phyloP scores from a whole-genome alignment of 2,888 invertebrate species.

The Nephrocerus scutellatus region DNA sequence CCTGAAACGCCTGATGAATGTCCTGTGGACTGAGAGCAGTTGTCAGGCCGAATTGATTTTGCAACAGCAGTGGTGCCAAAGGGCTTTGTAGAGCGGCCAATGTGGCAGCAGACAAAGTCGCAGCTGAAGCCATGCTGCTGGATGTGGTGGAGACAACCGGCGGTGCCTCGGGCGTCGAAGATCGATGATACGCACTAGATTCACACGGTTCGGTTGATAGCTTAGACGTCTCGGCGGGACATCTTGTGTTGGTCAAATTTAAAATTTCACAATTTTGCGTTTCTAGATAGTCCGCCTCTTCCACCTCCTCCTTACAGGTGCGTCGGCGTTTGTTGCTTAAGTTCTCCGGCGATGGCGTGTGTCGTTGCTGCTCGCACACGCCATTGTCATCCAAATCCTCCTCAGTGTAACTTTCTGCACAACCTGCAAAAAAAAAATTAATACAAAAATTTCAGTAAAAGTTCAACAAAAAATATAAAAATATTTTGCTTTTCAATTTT shows the following conservation, averaged over 20 bases:
- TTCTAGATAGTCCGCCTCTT: constrained; percentile 26
- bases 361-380: constrained; percentile 7
- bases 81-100: constrained; percentile 36
- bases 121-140: constrained; percentile 3
- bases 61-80: constrained; percentile 35
- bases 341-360: constrained; percentile 31
- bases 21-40: constrained; percentile 32
- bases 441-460: constrained; percentile 8
- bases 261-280: constrained; percentile 10
- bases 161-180: constrained; percentile 19
- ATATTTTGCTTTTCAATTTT: constrained; percentile 45
- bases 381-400: constrained; percentile 20
- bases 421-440: constrained; percentile 33
- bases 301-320: constrained; percentile 22
- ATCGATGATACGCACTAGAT: constrained; percentile 4
- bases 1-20: constrained; percentile 43
- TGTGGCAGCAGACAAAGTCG: constrained; percentile 24
- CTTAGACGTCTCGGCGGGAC: constrained; percentile 1
- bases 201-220: not conserved
- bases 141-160: constrained; percentile 19
- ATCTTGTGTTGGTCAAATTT: not conserved
- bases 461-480: constrained; percentile 24
- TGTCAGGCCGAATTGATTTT: constrained; percentile 35
- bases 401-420: constrained; percentile 31
- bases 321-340: constrained; percentile 34